Evolutionary conservation across 1,140 invertebrate genomes (phyloP).

Genomic region (Whitmania pigra): DNA sequence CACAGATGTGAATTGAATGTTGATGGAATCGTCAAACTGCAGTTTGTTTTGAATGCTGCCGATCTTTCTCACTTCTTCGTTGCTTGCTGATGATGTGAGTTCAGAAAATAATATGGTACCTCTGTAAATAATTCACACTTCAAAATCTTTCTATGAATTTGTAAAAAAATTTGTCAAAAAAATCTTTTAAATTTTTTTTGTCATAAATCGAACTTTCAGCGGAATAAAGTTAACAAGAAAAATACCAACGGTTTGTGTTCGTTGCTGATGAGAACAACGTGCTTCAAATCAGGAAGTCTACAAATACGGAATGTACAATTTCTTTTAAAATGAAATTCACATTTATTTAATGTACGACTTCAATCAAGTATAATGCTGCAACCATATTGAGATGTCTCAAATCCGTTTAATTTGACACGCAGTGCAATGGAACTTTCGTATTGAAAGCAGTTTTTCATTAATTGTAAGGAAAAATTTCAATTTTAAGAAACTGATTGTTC

Average conservation of each 20-base stretch:
- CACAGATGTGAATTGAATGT: conserved; percentile 73
- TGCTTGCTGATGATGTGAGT: conserved; percentile 10
- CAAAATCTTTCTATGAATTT: neutral
- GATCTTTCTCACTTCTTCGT: conserved; percentile 27
- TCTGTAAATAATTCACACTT: conserved; percentile 26
- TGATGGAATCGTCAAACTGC: conserved; percentile 55
- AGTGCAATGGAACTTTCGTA: too few species aligned
- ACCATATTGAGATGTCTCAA: too few species aligned
- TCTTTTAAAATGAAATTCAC: too few species aligned
- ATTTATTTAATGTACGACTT: too few species aligned
- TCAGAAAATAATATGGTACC: conserved; percentile 28
- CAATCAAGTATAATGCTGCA: too few species aligned
- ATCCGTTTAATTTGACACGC: too few species aligned
- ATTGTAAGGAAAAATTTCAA: too few species aligned
- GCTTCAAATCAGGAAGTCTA: conserved; percentile 37
- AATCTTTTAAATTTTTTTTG: too few species aligned
- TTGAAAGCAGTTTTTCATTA: too few species aligned
- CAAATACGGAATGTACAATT: conserved; percentile 14
- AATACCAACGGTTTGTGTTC: conserved; percentile 32
- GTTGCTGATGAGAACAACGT: conserved; percentile 38
- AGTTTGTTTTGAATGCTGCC: conserved; percentile 45
- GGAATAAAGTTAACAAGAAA: neutral
- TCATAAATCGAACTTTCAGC: neutral
- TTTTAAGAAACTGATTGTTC: too few species aligned
- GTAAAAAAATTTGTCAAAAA: too few species aligned